Base-by-base conservation (phyloP, 2,888 invertebrate species). In the Nasonovia ribisnigri region DNA sequence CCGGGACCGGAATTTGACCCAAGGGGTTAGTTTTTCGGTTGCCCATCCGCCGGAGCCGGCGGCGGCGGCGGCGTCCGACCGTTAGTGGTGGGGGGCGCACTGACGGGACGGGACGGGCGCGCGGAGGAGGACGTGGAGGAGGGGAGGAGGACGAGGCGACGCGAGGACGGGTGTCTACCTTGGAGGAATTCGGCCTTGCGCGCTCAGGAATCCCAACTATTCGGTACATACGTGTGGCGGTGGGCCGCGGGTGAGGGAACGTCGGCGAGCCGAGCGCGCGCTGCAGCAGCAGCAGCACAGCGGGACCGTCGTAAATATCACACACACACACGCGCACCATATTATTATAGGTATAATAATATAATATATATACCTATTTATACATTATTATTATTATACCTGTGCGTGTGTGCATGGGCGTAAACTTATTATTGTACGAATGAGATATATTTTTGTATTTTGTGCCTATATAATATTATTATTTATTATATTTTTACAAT, bases 161-260 rank as follows among this genome's bases (percentile, higher is more conserved):
- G 90, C 48, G 93, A 90, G 90, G 90, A 93, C 92, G 88, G 94
- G 94, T 91, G 90, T 91, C 92, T 94, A 94, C 93, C 92, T 94
- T 90, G 94, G 94, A 94, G 94, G 93, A 94, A 94, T 91, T 91
- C 94, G 94, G 93, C 94, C 94, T 94, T 94, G 94, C 94, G 92
- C 92, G 94, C 93, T 94, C 92, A 94, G 93, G 94, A 94, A 94
- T 94, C 94, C 94, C 94, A 94, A 94, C 94, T 94, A 94, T 94
- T 93, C 86, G 86, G 93, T 90, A 67, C 86, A 90, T 42, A 77
- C 77, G 87, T 42, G 57, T 60, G 48, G 84, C 51, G 92, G 92
- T 16, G 57, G 84, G 88, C 11, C 11, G 42, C 46, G 90, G 90
- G 86, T 46, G 51, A 88, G 87, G 87, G 87, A 88, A 88, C 87